Percentiles rank a stretch among this genome's conserved stretches.
phyloP scores from a whole-genome alignment of 2,113 vertebrate genomes.

The Sula dactylatra region DNA sequence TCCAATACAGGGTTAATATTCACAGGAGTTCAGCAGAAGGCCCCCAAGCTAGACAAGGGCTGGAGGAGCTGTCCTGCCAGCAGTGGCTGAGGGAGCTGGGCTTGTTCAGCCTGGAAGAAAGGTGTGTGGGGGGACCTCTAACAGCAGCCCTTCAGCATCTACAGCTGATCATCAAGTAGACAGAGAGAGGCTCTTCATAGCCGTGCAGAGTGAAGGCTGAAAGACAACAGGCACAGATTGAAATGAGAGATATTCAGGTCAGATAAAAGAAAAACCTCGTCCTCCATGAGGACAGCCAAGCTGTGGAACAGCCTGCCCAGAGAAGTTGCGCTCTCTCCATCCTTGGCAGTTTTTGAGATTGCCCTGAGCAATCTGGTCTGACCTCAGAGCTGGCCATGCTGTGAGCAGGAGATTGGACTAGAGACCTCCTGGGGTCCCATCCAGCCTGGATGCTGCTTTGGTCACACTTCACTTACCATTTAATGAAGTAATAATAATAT shows the following conservation, averaged over 20 bases:
- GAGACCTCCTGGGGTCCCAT: not conserved
- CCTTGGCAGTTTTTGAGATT: not conserved
- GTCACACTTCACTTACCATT: not conserved
- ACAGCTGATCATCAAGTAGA: not conserved
- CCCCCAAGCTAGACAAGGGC: not conserved
- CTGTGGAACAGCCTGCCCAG: not conserved
- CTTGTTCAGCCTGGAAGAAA: not conserved
- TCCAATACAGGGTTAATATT: not conserved
- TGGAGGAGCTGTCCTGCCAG: not conserved
- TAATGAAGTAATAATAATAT: not conserved
- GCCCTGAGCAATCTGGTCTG: not conserved
- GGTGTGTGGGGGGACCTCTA: not conserved
- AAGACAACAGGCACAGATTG: not conserved
- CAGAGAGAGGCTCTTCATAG: not conserved
- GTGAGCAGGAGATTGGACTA: not conserved
- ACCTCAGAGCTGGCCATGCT: constrained; percentile 2
- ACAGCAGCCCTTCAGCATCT: not conserved
- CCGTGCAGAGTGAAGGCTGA: not conserved
- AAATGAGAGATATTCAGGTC: not conserved
- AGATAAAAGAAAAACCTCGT: not conserved
- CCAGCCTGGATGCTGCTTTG: not conserved
- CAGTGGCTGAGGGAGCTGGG: not conserved
- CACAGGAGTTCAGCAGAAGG: not conserved
- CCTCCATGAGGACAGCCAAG: not conserved
- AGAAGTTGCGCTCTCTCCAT: not conserved